Evolutionary conservation across 2,113 vertebrate genomes (phyloP).

Genomic region (Petrocephalus microphthalmus): DNA sequence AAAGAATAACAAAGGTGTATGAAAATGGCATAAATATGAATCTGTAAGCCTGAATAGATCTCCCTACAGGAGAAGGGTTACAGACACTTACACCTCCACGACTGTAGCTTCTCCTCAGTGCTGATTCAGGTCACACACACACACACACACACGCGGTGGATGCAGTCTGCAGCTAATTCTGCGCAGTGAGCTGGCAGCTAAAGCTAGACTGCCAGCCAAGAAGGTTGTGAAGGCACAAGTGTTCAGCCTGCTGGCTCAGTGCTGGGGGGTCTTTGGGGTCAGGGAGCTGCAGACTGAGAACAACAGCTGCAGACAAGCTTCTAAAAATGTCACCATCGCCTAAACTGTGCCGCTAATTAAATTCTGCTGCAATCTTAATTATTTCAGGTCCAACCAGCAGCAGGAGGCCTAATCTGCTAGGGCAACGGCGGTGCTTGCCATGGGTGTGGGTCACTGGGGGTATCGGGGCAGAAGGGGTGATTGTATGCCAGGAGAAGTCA

Average conservation of each 20-base stretch:
- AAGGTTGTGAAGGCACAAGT: not conserved
- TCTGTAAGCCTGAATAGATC: not conserved
- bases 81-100: not conserved
- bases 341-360: not conserved
- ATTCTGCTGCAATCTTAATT: not conserved
- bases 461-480: not conserved
- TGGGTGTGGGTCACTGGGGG: not conserved
- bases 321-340: not conserved
- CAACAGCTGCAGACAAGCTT: not conserved
- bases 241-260: not conserved
- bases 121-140: not conserved
- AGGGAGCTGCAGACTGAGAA: not conserved
- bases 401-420: not conserved
- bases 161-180: not conserved
- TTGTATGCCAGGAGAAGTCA: not conserved
- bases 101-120: not conserved
- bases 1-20: not conserved
- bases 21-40: not conserved
- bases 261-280: not conserved
- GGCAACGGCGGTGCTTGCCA: not conserved
- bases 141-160: not conserved
- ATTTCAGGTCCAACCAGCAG: not conserved
- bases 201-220: not conserved
- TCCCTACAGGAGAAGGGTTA: not conserved
- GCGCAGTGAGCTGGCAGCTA: not conserved